Base-by-base conservation (phyloP, 2,113 vertebrate species). In the Pitta sordida region DNA sequence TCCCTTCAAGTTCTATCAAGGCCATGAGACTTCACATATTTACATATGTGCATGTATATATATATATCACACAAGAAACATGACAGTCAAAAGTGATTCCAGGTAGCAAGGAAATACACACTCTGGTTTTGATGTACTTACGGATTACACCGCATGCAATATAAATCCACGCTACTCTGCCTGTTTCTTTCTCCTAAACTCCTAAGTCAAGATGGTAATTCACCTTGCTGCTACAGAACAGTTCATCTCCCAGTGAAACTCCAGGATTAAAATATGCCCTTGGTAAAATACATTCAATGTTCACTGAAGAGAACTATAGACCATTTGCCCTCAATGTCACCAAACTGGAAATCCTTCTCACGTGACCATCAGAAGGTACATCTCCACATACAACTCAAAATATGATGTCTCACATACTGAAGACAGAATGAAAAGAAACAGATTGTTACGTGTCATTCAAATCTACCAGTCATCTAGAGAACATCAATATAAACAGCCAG, bases 201-300 rank as follows among this genome's bases (percentile, higher is more conserved):
- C 70, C 3, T 49, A 7, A 8, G 55, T 21, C 0, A 0, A 87
- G 69, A 67, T 0, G 2, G 37, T 26, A 58, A 55, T 78, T 82
- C 46, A 88, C 46, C 34, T 75, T 49, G 19, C 52, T 74, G 55
- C 46, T 63, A 62, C 30, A 63, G 32, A 36, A 70, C n/a, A 39
- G 20, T 37, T 13, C 13, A 58, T 21, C 43, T 70, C 11, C 30
- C 19, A 48, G 3, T 9, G 23, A 17, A 82, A 71, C 29, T 55
- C 37, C 27, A 73, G 1, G 3, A 80, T n/a, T 43, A n/a, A 76
- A 83, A 56, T n/a, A 60, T 73, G 18, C 18, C 22, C 27, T 23
- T 14, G 32, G 43, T n/a, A 86, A 73, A 9, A 83, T 10, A 51
- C 6, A 78, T 39, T 51, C 20, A 32, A 2, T 4, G 1, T 34